phyloP scores from a whole-genome alignment of 2,888 invertebrate genomes.

The Galeruca laticollis region DNA sequence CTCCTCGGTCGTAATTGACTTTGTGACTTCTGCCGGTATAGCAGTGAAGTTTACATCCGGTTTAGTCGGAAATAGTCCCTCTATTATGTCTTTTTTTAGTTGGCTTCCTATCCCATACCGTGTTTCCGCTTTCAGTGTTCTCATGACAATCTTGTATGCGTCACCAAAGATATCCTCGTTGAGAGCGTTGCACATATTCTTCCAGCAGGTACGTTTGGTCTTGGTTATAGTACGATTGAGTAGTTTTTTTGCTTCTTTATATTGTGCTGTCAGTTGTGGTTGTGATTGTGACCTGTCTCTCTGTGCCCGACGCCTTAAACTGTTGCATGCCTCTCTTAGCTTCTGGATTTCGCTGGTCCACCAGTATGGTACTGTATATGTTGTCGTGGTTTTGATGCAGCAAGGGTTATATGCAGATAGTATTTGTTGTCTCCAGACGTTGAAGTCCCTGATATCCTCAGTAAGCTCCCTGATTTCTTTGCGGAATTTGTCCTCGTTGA shows the following conservation, averaged over 20 bases:
- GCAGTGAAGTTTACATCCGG: no score
- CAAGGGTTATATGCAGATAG: background rate
- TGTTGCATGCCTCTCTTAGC: background rate
- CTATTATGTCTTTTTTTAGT: background rate
- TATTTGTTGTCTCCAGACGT: background rate
- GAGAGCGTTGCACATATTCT: constrained; percentile 18
- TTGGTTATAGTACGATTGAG: background rate
- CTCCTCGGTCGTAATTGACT: no score
- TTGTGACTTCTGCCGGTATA: no score
- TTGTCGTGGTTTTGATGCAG: background rate
- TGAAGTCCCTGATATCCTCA: background rate
- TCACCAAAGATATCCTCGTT: constrained; percentile 32
- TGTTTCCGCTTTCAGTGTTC: constrained; percentile 1
- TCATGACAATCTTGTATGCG: constrained; percentile 28
- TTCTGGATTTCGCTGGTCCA: no score
- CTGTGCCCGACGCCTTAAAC: background rate
- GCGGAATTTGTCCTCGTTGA: background rate
- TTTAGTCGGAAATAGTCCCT: background rate
- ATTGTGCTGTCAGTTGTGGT: background rate
- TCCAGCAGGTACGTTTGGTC: constrained; percentile 24
- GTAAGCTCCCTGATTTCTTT: background rate
- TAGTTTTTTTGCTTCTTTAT: background rate
- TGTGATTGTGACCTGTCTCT: background rate
- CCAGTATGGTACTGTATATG: no score
- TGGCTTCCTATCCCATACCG: background rate